Evolutionary conservation across 2,888 invertebrate species (phyloP).

Genomic region (Calephelis perditalis): DNA sequence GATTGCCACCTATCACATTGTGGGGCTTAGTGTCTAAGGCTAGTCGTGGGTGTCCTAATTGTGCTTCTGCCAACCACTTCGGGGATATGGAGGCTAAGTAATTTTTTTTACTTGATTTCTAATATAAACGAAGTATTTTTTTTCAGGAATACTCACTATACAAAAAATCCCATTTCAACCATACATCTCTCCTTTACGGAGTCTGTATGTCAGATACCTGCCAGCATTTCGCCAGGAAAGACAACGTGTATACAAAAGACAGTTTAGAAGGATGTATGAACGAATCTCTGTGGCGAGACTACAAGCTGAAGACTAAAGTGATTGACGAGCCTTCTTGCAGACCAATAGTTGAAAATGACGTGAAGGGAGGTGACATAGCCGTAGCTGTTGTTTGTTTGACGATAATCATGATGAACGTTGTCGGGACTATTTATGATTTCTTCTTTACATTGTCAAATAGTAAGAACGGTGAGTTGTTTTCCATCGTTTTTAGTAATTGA

Average conservation of each 20-base stretch:
- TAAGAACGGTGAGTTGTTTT: not conserved
- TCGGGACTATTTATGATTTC: slow-evolving; percentile 45
- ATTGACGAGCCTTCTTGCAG: slow-evolving; percentile 18
- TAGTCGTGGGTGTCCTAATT: too few species aligned
- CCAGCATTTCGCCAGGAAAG: slow-evolving; percentile 30
- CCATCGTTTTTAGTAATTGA: too few species aligned
- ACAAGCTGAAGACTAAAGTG: slow-evolving; percentile 43
- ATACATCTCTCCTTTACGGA: slow-evolving; percentile 55
- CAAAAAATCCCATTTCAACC: slow-evolving; percentile 54
- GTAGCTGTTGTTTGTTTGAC: slow-evolving; percentile 42
- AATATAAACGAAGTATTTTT: not conserved
- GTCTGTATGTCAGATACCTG: slow-evolving; percentile 51
- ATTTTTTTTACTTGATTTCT: too few species aligned
- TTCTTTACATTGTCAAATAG: slow-evolving; percentile 2
- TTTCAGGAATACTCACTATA: slow-evolving; percentile 52
- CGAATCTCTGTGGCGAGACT: slow-evolving; percentile 42
- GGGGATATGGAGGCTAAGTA: not conserved
- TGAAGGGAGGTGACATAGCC: slow-evolving; percentile 45
- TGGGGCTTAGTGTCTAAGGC: too few species aligned
- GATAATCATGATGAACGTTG: slow-evolving; percentile 42
- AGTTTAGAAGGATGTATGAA: slow-evolving; percentile 55
- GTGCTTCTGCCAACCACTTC: too few species aligned
- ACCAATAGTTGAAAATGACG: slow-evolving; percentile 28
- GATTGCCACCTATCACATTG: too few species aligned
- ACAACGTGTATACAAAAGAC: slow-evolving; percentile 32